phyloP scores from a whole-genome alignment of 64 coral and sea anemone genomes.

The Stichodactyla mertensii region DNA sequence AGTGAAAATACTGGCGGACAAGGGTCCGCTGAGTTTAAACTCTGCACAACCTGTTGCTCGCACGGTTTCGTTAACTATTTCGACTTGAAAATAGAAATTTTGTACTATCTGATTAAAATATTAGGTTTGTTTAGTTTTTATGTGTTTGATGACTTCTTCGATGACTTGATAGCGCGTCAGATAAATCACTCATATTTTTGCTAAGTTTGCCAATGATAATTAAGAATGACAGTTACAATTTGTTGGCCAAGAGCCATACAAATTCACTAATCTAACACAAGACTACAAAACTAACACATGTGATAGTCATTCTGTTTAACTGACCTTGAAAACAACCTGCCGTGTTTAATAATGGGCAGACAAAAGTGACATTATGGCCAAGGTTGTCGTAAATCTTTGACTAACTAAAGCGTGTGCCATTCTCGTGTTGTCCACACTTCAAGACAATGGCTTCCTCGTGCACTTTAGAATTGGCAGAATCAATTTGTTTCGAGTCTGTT shows the following conservation, averaged over 20 bases:
- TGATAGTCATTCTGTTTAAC: neutral
- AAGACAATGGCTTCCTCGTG: neutral
- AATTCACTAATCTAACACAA: neutral
- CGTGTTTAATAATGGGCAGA: neutral
- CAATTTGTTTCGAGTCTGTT: neutral
- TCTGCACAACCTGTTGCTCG: neutral
- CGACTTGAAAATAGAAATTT: neutral
- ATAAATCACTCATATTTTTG: neutral
- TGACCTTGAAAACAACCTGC: conserved; percentile 1
- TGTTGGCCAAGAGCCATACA: neutral
- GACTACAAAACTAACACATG: neutral
- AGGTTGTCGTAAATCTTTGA: neutral
- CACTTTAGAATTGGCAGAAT: neutral
- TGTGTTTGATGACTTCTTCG: too few relatives aligned
- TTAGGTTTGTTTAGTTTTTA: too few relatives aligned
- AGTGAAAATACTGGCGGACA: neutral
- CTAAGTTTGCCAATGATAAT: neutral
- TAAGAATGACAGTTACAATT: neutral
- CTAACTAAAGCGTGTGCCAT: neutral
- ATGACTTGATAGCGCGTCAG: neutral
- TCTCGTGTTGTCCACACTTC: neutral
- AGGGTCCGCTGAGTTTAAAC: neutral
- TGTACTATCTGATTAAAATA: too few relatives aligned
- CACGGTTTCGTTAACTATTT: neutral
- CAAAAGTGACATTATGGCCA: neutral